These are phyloP conservation scores for Argyresthia goedartella DNA, from an alignment of 2,888 invertebrate genomes.

Conservation along the genomic window DNA sequence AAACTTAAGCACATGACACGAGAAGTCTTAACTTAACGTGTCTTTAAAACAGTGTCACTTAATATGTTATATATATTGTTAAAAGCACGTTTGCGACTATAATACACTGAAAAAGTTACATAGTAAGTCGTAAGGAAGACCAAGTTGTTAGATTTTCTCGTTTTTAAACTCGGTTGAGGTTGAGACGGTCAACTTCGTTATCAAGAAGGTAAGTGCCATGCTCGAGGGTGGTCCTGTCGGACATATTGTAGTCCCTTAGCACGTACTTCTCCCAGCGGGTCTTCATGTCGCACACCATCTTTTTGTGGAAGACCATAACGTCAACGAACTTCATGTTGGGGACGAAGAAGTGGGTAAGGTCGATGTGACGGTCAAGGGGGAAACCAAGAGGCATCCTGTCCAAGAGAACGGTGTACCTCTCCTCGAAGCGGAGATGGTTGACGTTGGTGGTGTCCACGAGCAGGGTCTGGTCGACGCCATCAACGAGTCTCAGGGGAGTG, in stretches of 20 bases:
- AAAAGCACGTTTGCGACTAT: too few species aligned
- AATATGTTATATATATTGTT: too few species aligned
- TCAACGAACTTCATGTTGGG: constrained; percentile 78
- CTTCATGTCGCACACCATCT: constrained; percentile 53
- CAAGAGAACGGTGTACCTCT: constrained; percentile 50
- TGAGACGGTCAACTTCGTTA: constrained; percentile 26
- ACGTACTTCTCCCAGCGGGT: constrained; percentile 51
- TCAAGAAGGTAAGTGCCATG: constrained; percentile 35
- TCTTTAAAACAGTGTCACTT: too few species aligned
- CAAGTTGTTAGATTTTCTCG: too few species aligned
- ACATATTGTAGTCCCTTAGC: constrained; percentile 40
- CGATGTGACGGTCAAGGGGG: constrained; percentile 79
- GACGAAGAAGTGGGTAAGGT: constrained; percentile 70
- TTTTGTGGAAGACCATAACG: constrained; percentile 74
- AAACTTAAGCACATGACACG: too few species aligned
- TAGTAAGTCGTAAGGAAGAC: too few species aligned
- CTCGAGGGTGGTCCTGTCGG: constrained; percentile 31
- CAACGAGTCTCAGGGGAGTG: constrained; percentile 60
- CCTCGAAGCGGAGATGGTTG: constrained; percentile 36
- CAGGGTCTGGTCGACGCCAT: constrained; percentile 36
- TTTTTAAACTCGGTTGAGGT: too few species aligned
- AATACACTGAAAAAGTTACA: too few species aligned
- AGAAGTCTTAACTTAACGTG: too few species aligned
- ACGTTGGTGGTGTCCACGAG: constrained; percentile 56
- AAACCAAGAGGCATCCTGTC: constrained; percentile 78